Conservation (phyloP, 2,888 invertebrate species). For the Molanna angustata region DNA sequence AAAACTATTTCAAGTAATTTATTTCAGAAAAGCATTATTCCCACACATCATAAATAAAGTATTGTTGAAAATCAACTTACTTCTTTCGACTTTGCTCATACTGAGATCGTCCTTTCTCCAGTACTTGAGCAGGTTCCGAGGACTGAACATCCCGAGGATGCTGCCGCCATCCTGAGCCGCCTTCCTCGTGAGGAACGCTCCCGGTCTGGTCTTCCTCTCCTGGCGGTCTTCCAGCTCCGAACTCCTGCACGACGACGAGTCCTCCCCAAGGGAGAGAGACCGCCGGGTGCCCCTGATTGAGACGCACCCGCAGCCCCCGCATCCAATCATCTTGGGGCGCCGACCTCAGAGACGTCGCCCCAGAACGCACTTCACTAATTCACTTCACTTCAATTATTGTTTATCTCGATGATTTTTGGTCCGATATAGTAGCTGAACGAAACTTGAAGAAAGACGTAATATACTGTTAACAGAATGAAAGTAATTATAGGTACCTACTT, state of each 20-base stretch:
- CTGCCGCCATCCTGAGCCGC: constrained; percentile 39
- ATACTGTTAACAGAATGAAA: no score
- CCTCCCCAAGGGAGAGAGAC: constrained; percentile 46
- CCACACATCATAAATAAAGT: no score
- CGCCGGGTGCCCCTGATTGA: constrained; percentile 47
- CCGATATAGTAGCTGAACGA: no score
- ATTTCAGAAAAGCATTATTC: no score
- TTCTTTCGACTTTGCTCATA: constrained; percentile 75
- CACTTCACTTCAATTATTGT: constrained; percentile 1
- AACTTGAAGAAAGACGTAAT: no score
- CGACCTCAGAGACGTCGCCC: background rate
- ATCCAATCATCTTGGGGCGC: constrained; percentile 35
- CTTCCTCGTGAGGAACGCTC: constrained; percentile 43
- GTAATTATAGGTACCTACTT: no score
- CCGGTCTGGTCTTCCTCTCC: constrained; percentile 41
- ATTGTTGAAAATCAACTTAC: constrained; percentile 61
- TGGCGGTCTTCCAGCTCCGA: constrained; percentile 53
- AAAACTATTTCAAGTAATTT: no score
- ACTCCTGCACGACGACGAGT: constrained; percentile 51
- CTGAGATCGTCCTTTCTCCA: constrained; percentile 69
- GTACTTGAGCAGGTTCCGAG: constrained; percentile 61
- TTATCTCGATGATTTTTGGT: no score
- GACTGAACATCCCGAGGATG: constrained; percentile 56
- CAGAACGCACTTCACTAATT: background rate
- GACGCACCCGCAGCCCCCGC: constrained; percentile 53